phyloP scores from a whole-genome alignment of 2,888 invertebrate species.

The Ctenicera cuprea region DNA sequence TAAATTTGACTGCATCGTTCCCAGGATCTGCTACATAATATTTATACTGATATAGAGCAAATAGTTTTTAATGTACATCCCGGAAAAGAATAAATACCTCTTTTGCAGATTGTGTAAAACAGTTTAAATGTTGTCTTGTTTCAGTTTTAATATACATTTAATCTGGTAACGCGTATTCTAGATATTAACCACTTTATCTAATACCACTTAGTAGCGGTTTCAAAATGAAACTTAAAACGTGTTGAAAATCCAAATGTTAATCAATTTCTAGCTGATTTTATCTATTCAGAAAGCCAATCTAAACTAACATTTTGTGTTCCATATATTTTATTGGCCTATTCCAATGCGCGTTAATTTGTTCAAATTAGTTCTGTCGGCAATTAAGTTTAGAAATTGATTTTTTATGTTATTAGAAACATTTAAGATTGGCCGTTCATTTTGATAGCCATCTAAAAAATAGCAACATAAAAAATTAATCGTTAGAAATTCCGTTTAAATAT shows the following conservation, averaged over 20 bases:
- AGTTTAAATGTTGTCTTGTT: too few relatives aligned
- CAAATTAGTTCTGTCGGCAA: not conserved
- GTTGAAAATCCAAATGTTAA: not conserved
- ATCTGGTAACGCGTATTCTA: too few relatives aligned
- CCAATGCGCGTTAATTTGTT: slow-evolving; percentile 12
- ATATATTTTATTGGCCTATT: slow-evolving; percentile 6
- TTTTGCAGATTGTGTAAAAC: too few relatives aligned
- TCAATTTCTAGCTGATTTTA: not conserved
- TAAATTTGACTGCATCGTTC: too few relatives aligned
- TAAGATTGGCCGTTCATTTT: slow-evolving; percentile 1
- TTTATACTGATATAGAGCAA: too few relatives aligned
- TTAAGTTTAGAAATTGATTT: slow-evolving; percentile 3
- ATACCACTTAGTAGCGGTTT: too few relatives aligned
- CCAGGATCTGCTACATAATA: too few relatives aligned
- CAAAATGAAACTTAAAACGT: not conserved
- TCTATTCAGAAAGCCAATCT: not conserved
- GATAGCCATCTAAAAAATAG: not conserved
- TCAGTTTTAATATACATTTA: too few relatives aligned
- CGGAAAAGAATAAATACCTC: too few relatives aligned
- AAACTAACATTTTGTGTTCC: not conserved
- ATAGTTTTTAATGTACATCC: too few relatives aligned
- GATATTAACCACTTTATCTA: too few relatives aligned
- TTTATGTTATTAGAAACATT: slow-evolving; percentile 7
- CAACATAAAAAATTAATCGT: not conserved
- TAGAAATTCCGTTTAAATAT: not conserved